A percentile compares a stretch with the other conserved stretches of the same genome.
These are phyloP conservation scores for Sylvilagus bachmani DNA, from an alignment of 2,113 vertebrate species.

Conservation along the genomic window DNA sequence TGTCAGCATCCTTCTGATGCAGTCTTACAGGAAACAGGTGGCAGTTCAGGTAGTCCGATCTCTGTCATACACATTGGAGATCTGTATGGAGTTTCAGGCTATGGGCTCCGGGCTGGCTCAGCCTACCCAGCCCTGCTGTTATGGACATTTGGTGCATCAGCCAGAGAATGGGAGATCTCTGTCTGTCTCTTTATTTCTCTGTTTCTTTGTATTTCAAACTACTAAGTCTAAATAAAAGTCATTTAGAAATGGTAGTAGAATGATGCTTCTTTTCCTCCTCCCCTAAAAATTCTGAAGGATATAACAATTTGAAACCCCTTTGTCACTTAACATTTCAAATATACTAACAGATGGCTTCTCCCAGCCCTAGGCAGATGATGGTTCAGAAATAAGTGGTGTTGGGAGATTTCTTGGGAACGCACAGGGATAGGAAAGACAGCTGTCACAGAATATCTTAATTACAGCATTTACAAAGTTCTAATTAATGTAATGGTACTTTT, in stretches of 20 bases:
- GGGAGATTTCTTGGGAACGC: conserved; percentile 87
- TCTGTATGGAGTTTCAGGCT: no score
- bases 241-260: conserved; percentile 49
- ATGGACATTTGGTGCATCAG: no score
- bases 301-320: conserved; percentile 80
- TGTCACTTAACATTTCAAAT: conserved; percentile 87
- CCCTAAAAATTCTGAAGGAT: conserved; percentile 49
- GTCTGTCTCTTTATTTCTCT: no score
- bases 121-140: no score
- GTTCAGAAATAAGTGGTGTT: conserved; percentile 87
- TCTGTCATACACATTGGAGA: no score
- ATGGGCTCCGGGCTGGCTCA: no score
- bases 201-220: no score
- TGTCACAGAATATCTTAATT: conserved; percentile 90
- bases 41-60: no score
- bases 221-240: conserved; percentile 4
- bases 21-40: no score
- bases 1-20: no score
- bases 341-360: conserved; percentile 88
- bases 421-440: conserved; percentile 89
- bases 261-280: neutral
- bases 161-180: no score
- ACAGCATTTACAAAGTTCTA: conserved; percentile 89
- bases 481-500: conserved; percentile 91
- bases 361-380: conserved; percentile 85